Evolutionary conservation across 2,797 vertebrate genomes (phyloP), one percentile per base, ranked within the genome.

Genomic region (Numenius phaeopus): DNA sequence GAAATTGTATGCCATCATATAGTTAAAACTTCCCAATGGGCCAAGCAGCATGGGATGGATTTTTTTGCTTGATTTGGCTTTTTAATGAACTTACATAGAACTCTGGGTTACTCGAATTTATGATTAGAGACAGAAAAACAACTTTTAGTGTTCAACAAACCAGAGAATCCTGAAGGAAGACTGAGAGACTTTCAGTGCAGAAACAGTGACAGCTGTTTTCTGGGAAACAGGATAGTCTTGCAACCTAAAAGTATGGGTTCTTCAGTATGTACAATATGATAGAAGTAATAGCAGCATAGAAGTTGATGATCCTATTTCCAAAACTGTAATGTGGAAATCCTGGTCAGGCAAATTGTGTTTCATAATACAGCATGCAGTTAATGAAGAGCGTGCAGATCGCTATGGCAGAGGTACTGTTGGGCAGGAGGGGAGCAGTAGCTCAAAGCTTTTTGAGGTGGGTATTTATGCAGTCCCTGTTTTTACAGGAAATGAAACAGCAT

Each of bases 261-360:
- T 78, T 52, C 34, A 34, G 30, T 90, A 15, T 0, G 0, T 46
- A n/a, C 34, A n/a, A 5, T 50, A 18, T 66, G 27, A 39, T 64
- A 73, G 11, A 80, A 52, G 39, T 24, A 21, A 11, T 27, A 11
- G 30, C 30, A 65, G 20, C 37, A 9, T 11, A 39, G 50, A 82
- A 30, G 9, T 3, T 37, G 11, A 5, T 22, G 55, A 26, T 79
- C 4, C 5, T n/a, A 0, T 72, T 83, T 27, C 23, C 37, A 23
- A 57, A 27, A 55, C 11, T 50, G 9, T 65, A 19, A 13, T 4
- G 9, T 69, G 46, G 10, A 58, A 42, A 13, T 72, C 39, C 64
- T 83, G 32, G 9, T 50, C 27, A 27, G 24, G 21, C 88, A 8
- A 26, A 20, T 16, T 80, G 39, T 62, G 9, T 26, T 47, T 94